Percentiles rank a stretch among this genome's conserved stretches.
Evolutionary conservation across 2,888 invertebrate species (phyloP).

Genomic region (Phorcus lineatus): DNA sequence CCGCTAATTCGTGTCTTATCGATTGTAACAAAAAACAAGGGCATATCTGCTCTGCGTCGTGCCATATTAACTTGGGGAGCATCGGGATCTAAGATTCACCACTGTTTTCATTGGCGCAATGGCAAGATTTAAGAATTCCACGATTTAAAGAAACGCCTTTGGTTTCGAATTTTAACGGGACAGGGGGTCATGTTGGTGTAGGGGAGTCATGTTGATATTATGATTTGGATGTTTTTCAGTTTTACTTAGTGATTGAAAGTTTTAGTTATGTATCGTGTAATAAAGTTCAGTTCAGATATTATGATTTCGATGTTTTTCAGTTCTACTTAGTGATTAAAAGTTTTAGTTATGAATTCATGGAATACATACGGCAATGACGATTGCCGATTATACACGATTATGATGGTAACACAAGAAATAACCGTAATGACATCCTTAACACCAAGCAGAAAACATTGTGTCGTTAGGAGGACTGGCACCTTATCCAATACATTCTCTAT

Average conservation of each 20-base stretch:
- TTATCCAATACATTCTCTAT: too few relatives aligned
- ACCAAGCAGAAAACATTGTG: too few relatives aligned
- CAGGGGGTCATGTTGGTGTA: not conserved
- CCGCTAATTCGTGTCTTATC: not conserved
- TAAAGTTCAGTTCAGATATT: not conserved
- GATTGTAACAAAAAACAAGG: not conserved
- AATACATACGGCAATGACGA: too few relatives aligned
- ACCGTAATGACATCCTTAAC: too few relatives aligned
- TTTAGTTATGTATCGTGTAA: too few relatives aligned
- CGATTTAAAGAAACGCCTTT: not conserved
- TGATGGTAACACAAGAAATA: too few relatives aligned
- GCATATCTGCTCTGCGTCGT: not conserved
- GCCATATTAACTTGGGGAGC: not conserved
- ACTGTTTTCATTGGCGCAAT: not conserved
- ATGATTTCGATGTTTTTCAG: not conserved
- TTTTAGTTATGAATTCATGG: too few relatives aligned
- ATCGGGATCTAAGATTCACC: not conserved
- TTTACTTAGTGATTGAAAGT: too few relatives aligned
- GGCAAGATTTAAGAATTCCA: constrained; percentile 1
- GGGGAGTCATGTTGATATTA: not conserved
- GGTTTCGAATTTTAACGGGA: not conserved
- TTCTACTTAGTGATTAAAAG: too few relatives aligned
- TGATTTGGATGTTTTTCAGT: not conserved
- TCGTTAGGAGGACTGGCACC: too few relatives aligned
- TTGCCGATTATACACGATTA: too few relatives aligned